These are phyloP conservation scores for Uloborus diversus DNA, from an alignment of 1,140 invertebrate genomes.

Conservation along the genomic window DNA sequence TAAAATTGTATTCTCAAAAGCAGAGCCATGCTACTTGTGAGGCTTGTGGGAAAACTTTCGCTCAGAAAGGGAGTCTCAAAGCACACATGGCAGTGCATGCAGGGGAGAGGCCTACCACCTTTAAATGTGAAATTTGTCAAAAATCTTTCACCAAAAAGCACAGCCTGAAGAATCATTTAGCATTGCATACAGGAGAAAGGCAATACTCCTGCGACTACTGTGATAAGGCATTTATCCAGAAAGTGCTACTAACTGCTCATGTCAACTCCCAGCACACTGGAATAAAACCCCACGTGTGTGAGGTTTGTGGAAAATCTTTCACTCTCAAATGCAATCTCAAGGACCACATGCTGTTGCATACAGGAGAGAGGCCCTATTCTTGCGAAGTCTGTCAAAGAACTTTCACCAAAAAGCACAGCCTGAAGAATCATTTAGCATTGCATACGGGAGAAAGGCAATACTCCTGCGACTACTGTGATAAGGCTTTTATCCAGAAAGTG, in stretches of 20 bases:
- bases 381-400: conserved; percentile 19
- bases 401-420: conserved; percentile 28
- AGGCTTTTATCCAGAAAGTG: conserved; percentile 35
- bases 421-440: conserved; percentile 23
- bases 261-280: background rate
- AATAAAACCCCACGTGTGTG: background rate
- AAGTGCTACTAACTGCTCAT: background rate
- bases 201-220: background rate
- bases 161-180: background rate
- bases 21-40: too few species aligned
- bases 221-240: background rate
- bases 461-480: conserved; percentile 11
- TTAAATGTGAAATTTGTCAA: background rate
- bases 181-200: background rate
- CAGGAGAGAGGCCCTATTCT: background rate
- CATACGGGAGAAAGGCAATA: conserved; percentile 35
- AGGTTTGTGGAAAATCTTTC: conserved; percentile 26
- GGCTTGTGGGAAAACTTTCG: too few species aligned
- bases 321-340: background rate
- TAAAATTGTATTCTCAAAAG: too few species aligned
- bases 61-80: too few species aligned
- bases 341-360: conserved; percentile 22
- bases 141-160: background rate
- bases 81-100: too few species aligned
- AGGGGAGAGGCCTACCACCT: too few species aligned